phyloP scores from a whole-genome alignment of 30 jellyfish, hydroid and myxozoan species.

The Aurelia coerulea region DNA sequence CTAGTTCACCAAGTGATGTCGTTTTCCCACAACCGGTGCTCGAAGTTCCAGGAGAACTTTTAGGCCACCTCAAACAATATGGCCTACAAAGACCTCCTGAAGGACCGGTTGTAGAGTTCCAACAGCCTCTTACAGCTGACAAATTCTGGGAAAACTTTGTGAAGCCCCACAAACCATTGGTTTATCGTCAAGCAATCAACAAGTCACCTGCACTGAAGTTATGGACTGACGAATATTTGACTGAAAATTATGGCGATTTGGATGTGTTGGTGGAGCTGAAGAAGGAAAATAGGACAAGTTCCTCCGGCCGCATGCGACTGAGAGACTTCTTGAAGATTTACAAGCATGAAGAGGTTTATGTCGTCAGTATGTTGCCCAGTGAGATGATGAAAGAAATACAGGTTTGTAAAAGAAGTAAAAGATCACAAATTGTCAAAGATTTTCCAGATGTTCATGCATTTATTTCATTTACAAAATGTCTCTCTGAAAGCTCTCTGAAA shows the following conservation, averaged over 20 bases:
- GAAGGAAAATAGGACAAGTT: slow-evolving; percentile 74
- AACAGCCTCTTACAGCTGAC: slow-evolving; percentile 73
- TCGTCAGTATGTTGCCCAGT: slow-evolving; percentile 84
- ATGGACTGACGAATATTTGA: slow-evolving; percentile 89
- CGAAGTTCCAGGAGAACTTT: slow-evolving; percentile 56
- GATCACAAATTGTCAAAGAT: background rate
- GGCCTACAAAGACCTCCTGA: slow-evolving; percentile 89
- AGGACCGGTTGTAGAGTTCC: slow-evolving; percentile 78
- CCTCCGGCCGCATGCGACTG: slow-evolving; percentile 90
- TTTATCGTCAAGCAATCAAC: slow-evolving; percentile 64
- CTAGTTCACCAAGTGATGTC: background rate
- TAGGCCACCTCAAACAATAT: slow-evolving; percentile 81
- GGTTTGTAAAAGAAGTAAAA: slow-evolving; percentile 24
- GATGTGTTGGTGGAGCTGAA: slow-evolving; percentile 91
- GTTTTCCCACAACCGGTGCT: slow-evolving; percentile 58
- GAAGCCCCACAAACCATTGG: slow-evolving; percentile 76
- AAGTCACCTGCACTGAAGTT: slow-evolving; percentile 81
- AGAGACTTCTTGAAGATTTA: slow-evolving; percentile 66
- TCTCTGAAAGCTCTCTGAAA: background rate
- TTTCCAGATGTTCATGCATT: background rate
- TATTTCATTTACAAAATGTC: background rate
- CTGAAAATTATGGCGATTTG: slow-evolving; percentile 75
- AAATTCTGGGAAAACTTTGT: slow-evolving; percentile 82
- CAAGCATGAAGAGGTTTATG: slow-evolving; percentile 79
- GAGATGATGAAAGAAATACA: slow-evolving; percentile 89